Conservation (phyloP, 2,888 invertebrate genomes). For the Drosophila mayaguana region DNA sequence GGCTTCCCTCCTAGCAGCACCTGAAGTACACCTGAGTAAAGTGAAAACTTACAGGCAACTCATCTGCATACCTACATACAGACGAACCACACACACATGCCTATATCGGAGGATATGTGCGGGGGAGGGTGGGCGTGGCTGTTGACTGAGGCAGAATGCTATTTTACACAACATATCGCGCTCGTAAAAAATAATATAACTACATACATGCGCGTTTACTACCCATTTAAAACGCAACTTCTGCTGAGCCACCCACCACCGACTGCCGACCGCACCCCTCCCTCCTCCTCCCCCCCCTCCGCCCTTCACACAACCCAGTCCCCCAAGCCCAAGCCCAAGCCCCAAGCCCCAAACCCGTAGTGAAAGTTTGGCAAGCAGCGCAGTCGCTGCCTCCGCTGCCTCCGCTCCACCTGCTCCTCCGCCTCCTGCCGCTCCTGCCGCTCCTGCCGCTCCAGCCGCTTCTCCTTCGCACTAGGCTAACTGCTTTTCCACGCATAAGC, state of each 20-base stretch:
- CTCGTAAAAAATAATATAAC: conserved; percentile 80
- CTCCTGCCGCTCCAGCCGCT: background rate
- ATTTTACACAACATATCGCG: conserved; percentile 78
- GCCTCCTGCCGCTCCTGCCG: background rate
- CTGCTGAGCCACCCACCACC: background rate
- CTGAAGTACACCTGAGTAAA: conserved; percentile 30
- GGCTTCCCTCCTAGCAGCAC: background rate
- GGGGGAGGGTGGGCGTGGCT: background rate
- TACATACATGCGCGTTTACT: conserved; percentile 74
- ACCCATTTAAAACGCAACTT: conserved; percentile 63
- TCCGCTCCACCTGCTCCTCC: background rate
- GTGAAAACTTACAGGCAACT: conserved; percentile 20
- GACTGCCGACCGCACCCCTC: background rate
- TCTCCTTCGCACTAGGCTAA: conserved; percentile 23
- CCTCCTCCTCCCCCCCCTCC: background rate
- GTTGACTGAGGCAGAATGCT: conserved; percentile 48
- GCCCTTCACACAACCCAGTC: background rate
- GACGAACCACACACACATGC: background rate
- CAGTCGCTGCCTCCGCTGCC: conserved; percentile 17
- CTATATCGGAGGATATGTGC: background rate
- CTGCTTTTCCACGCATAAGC: conserved; percentile 69
- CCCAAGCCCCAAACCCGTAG: conserved; percentile 7
- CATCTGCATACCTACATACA: conserved; percentile 6
- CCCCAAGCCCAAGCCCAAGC: background rate
- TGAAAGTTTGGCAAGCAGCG: conserved; percentile 65